phyloP scores from a whole-genome alignment of 2,797 vertebrate species.

The Chaetophractus vellerosus region DNA sequence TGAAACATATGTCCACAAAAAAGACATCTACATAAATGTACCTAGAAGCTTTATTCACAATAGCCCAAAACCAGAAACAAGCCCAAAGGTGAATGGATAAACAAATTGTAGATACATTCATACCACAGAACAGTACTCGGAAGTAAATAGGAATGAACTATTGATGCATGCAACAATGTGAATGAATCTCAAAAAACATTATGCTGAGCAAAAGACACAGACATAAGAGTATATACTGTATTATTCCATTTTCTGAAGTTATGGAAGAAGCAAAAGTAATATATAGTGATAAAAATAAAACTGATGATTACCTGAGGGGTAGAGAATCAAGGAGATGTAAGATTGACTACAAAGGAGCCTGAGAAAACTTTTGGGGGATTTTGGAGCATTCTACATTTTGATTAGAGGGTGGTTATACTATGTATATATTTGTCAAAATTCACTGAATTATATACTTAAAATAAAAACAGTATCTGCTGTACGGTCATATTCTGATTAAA shows the following conservation, averaged over 20 bases:
- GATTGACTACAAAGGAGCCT: not conserved
- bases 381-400: not conserved
- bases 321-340: not conserved
- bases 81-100: not conserved
- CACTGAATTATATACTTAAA: no score
- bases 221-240: not conserved
- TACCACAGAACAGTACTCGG: not conserved
- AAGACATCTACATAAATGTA: not conserved
- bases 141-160: not conserved
- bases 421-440: conserved; percentile 20
- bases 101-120: no score
- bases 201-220: not conserved
- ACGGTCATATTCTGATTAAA: conserved; percentile 38
- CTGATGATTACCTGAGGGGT: not conserved
- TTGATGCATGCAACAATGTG: not conserved
- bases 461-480: not conserved
- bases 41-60: not conserved
- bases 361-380: not conserved
- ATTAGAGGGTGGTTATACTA: not conserved
- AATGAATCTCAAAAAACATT: not conserved
- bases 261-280: not conserved
- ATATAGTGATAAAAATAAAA: conserved; percentile 29
- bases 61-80: not conserved
- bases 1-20: not conserved
- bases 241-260: not conserved